Evolutionary conservation across 2,888 invertebrate species (phyloP).

Genomic region (Periphyllus acericola): DNA sequence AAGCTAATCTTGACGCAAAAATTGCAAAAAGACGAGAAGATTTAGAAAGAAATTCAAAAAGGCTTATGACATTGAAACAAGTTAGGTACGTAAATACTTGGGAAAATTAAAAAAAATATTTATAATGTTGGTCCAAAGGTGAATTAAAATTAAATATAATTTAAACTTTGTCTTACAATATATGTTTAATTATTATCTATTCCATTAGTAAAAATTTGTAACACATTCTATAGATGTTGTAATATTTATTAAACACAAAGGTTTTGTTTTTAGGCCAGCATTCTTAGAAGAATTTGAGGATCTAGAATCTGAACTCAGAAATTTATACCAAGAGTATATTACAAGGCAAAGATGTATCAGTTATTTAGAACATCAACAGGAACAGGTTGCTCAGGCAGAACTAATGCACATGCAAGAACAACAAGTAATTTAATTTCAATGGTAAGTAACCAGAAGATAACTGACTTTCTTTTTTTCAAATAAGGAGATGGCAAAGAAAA

Average conservation of each 20-base stretch:
- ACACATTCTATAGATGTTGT: neutral
- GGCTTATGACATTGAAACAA: constrained; percentile 92
- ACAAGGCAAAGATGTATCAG: constrained; percentile 87
- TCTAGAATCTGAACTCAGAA: constrained; percentile 84
- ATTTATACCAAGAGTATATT: constrained; percentile 88
- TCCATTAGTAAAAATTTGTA: neutral
- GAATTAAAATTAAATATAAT: neutral
- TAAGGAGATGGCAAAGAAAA: constrained; percentile 49
- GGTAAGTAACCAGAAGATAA: neutral
- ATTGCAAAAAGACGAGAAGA: constrained; percentile 91
- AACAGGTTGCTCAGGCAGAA: constrained; percentile 81
- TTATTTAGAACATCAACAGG: constrained; percentile 86
- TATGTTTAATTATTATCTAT: neutral
- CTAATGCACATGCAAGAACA: constrained; percentile 81
- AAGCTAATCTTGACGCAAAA: constrained; percentile 88
- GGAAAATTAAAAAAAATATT: neutral
- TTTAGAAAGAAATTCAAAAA: constrained; percentile 90
- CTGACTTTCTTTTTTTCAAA: constrained; percentile 2
- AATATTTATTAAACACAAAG: neutral
- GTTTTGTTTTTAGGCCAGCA: constrained; percentile 76
- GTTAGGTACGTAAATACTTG: constrained; percentile 82
- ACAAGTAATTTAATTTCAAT: constrained; percentile 67
- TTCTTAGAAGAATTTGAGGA: constrained; percentile 96
- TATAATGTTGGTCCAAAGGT: neutral
- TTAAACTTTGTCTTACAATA: neutral